Evolutionary conservation across 2,797 vertebrate genomes (phyloP).

Genomic region (Spinus olivaceus): DNA sequence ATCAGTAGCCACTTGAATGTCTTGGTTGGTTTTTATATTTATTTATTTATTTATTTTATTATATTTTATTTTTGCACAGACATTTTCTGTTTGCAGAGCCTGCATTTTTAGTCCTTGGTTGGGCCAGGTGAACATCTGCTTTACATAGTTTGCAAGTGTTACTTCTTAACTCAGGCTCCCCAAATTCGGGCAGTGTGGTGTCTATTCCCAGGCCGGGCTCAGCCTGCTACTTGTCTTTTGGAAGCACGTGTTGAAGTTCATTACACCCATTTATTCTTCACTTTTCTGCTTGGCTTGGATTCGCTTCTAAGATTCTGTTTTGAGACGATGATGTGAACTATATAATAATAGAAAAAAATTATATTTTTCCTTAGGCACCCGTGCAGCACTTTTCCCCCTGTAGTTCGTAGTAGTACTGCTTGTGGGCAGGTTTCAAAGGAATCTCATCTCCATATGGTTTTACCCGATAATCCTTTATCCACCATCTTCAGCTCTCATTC

Average conservation of each 20-base stretch:
- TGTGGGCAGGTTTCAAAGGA: constrained; percentile 86
- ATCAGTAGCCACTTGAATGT: background rate
- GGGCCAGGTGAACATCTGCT: background rate
- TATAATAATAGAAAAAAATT: background rate
- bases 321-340: constrained; percentile 9
- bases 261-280: background rate
- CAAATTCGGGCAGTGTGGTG: background rate
- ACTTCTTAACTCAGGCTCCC: background rate
- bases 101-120: background rate
- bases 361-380: background rate
- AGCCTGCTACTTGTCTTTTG: background rate
- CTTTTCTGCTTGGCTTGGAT: constrained; percentile 6
- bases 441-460: constrained; percentile 90
- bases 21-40: background rate
- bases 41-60: background rate
- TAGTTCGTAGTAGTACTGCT: constrained; percentile 68
- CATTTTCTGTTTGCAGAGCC: background rate
- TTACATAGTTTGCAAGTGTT: background rate
- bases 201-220: background rate
- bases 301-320: background rate
- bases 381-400: constrained; percentile 53
- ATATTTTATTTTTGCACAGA: background rate
- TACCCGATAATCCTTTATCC: constrained; percentile 90
- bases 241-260: background rate
- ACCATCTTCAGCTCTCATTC: constrained; percentile 84